Percentiles rank a stretch among this genome's conserved stretches.
phyloP scores from a whole-genome alignment of 2,888 invertebrate species.

The Congeria kusceri region DNA sequence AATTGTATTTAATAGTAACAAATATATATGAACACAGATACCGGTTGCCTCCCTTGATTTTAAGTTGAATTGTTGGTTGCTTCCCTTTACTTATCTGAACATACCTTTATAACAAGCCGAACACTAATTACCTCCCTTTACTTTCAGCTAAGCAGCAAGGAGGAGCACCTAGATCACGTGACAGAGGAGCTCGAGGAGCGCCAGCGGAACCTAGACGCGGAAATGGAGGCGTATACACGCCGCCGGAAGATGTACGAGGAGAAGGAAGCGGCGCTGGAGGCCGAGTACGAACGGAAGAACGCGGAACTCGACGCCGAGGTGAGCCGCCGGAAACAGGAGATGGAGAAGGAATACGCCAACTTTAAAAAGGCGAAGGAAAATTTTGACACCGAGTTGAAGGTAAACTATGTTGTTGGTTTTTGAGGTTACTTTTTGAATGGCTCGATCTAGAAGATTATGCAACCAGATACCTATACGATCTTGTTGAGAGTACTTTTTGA shows the following conservation, averaged over 20 bases:
- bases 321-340: slow-evolving; percentile 57
- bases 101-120: no score
- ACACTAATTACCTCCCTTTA: no score
- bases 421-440: no score
- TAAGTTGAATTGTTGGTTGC: no score
- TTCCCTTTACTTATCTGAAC: no score
- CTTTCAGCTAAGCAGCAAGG: slow-evolving; percentile 60
- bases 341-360: slow-evolving; percentile 64
- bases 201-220: slow-evolving; percentile 70
- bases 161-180: slow-evolving; percentile 70
- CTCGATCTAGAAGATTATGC: no score
- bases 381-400: slow-evolving; percentile 78
- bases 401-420: slow-evolving; percentile 34
- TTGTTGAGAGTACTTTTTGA: no score
- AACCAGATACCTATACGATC: no score
- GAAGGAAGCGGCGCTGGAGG: slow-evolving; percentile 71
- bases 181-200: slow-evolving; percentile 73
- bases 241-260: slow-evolving; percentile 72
- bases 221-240: slow-evolving; percentile 68
- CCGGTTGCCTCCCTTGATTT: no score
- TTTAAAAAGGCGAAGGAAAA: slow-evolving; percentile 73
- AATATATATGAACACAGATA: no score
- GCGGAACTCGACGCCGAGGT: slow-evolving; percentile 65
- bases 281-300: slow-evolving; percentile 65
- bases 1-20: no score